A percentile compares a stretch with the other conserved stretches of the same genome.
Evolutionary conservation across 2,113 vertebrate genomes (phyloP).

Genomic region (Fulica atra): DNA sequence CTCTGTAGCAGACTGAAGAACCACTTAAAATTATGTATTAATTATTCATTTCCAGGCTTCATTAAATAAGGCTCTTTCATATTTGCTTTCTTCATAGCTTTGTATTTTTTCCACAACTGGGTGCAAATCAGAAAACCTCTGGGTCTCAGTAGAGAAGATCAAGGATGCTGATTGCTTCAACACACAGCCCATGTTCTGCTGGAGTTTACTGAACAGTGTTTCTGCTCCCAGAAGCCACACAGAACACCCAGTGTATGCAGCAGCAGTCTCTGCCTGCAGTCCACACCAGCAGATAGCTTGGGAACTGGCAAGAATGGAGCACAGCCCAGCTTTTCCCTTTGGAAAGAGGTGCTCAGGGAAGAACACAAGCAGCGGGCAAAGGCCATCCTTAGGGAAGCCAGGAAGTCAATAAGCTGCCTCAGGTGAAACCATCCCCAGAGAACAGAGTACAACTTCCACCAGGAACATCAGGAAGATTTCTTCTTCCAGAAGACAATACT

Average conservation of each 20-base stretch:
- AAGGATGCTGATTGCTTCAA: not conserved
- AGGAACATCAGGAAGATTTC: not conserved
- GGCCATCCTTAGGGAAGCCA: not conserved
- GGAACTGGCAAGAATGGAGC: not conserved
- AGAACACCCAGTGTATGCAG: not conserved
- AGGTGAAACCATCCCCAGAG: not conserved
- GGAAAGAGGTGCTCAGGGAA: not conserved
- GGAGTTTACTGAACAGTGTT: not conserved
- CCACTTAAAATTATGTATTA: not conserved
- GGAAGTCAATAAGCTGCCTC: not conserved
- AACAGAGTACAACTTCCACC: not conserved
- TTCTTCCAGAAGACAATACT: not conserved
- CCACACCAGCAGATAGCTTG: not conserved
- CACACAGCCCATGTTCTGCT: not conserved
- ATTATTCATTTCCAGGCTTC: conserved; percentile 26
- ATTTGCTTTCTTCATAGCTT: conserved; percentile 15
- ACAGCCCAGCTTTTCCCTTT: not conserved
- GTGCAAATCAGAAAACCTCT: not conserved
- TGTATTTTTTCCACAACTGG: not conserved
- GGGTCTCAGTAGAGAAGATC: not conserved
- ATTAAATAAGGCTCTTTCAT: not conserved
- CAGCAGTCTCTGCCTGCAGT: not conserved
- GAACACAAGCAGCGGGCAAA: not conserved
- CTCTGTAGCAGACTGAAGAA: not conserved
- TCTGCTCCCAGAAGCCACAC: not conserved